Percentiles rank a stretch among this genome's conserved stretches.
These are phyloP conservation scores for Corbicula japonica DNA, from an alignment of 2,888 invertebrate species.

Conservation along the genomic window DNA sequence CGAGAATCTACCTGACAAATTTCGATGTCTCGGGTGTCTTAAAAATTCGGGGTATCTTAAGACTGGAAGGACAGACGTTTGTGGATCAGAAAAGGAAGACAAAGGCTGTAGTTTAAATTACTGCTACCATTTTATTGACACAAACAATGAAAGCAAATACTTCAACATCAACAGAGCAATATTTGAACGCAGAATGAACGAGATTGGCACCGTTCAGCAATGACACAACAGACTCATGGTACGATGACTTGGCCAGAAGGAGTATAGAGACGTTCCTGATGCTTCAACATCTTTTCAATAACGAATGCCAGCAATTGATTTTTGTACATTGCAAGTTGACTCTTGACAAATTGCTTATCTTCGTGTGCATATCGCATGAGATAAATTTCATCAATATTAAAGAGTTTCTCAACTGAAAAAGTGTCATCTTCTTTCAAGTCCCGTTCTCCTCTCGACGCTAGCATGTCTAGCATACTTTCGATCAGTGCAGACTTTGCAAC, in stretches of 20 bases:
- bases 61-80: constrained; percentile 13
- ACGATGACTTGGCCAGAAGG: not conserved
- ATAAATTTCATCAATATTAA: constrained; percentile 31
- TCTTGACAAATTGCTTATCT: constrained; percentile 2
- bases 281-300: not conserved
- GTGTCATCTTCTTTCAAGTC: constrained; percentile 12
- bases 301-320: too few relatives aligned
- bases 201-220: not conserved
- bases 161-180: constrained; percentile 18
- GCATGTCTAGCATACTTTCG: constrained; percentile 37
- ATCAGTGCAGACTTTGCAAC: not conserved
- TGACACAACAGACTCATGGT: not conserved
- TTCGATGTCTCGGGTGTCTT: constrained; percentile 10
- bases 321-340: not conserved
- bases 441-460: constrained; percentile 29
- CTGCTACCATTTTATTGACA: constrained; percentile 28
- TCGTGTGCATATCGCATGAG: constrained; percentile 8
- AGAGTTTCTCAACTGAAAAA: constrained; percentile 15
- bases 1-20: constrained; percentile 4
- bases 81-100: not conserved
- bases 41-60: constrained; percentile 11
- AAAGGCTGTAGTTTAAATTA: constrained; percentile 7
- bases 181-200: constrained; percentile 18
- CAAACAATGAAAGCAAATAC: constrained; percentile 8
- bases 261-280: not conserved